These are phyloP conservation scores for Labeo catla DNA, from an alignment of 2,113 vertebrate genomes.

Conservation along the genomic window DNA sequence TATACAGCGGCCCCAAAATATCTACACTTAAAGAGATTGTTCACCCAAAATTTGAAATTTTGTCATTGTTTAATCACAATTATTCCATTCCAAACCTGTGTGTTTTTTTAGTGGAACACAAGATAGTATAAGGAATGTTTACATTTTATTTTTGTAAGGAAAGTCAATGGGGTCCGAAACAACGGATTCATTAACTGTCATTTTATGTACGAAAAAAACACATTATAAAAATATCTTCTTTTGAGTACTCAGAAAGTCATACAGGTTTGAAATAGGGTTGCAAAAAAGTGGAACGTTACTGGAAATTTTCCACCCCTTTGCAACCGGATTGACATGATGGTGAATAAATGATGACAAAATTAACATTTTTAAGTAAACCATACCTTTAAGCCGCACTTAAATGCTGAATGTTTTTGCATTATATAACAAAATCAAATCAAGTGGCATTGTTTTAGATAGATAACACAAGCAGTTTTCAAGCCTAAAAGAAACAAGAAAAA, in stretches of 20 bases:
- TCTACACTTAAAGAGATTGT: neutral
- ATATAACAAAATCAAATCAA: neutral
- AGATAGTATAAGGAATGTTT: neutral
- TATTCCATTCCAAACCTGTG: neutral
- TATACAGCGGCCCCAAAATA: neutral
- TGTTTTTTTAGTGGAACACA: neutral
- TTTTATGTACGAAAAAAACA: neutral
- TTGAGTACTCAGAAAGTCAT: neutral
- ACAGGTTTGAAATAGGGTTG: neutral
- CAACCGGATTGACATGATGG: neutral
- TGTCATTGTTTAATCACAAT: neutral
- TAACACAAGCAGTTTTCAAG: neutral
- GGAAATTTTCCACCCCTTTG: no score
- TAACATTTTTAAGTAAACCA: neutral
- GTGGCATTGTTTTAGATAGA: neutral
- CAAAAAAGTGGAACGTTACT: no score
- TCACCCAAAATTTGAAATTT: neutral
- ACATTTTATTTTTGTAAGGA: neutral
- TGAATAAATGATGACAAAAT: neutral
- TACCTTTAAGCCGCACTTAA: neutral
- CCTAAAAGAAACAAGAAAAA: neutral
- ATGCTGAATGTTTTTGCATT: neutral
- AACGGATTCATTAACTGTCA: neutral
- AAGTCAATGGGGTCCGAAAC: neutral
- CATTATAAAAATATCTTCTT: neutral